phyloP scores from a whole-genome alignment of 1,140 invertebrate species.

The Popillia japonica region DNA sequence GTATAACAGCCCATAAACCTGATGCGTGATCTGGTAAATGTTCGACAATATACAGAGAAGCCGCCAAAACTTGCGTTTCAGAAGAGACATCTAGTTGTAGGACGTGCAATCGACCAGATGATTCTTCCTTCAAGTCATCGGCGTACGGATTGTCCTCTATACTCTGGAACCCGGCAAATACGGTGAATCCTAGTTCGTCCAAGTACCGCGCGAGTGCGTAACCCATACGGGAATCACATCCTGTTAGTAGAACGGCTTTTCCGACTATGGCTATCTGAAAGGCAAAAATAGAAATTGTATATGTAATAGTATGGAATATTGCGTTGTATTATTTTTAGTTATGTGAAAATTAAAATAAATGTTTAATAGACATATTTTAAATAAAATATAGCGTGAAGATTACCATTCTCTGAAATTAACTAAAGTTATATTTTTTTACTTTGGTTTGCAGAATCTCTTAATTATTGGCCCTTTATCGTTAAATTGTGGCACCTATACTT shows the following conservation, averaged over 20 bases:
- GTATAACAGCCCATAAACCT: conserved; percentile 88
- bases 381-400: too few relatives aligned
- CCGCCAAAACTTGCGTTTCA: conserved; percentile 77
- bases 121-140: conserved; percentile 76
- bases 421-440: too few relatives aligned
- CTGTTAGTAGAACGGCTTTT: conserved; percentile 84
- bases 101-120: conserved; percentile 76
- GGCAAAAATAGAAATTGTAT: conserved; percentile 18
- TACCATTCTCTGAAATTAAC: too few relatives aligned
- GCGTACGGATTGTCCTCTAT: conserved; percentile 69
- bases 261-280: conserved; percentile 76
- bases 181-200: conserved; percentile 82
- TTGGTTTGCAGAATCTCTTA: too few relatives aligned
- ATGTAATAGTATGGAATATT: background rate
- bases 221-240: conserved; percentile 82
- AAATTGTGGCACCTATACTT: too few relatives aligned
- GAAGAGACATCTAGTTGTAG: conserved; percentile 79
- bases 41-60: conserved; percentile 77
- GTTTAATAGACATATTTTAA: background rate
- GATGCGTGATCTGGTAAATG: conserved; percentile 78
- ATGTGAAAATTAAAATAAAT: too few relatives aligned
- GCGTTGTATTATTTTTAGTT: too few relatives aligned
- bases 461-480: too few relatives aligned
- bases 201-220: conserved; percentile 77
- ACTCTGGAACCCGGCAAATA: conserved; percentile 79